A percentile compares a stretch with the other conserved stretches of the same genome.
These are phyloP conservation scores for Eubucco bourcierii DNA, from an alignment of 2,113 vertebrate genomes.

Conservation along the genomic window DNA sequence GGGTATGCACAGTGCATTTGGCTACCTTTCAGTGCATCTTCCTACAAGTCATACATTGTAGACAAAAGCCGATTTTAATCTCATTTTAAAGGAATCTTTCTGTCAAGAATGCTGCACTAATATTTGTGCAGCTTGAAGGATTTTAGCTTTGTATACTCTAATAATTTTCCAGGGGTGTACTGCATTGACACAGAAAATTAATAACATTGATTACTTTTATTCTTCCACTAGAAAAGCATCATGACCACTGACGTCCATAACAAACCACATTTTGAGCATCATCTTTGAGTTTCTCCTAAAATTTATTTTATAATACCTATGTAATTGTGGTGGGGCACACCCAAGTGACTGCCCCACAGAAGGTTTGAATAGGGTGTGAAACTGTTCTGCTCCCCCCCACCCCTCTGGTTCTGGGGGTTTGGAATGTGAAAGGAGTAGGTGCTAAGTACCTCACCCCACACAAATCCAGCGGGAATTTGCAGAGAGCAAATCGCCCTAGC, in stretches of 20 bases:
- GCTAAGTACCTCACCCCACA: too few relatives aligned
- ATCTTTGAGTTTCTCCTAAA: neutral
- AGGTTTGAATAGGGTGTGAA: too few relatives aligned
- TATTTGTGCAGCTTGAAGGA: neutral
- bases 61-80: neutral
- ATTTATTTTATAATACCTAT: neutral
- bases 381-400: too few relatives aligned
- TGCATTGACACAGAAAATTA: neutral
- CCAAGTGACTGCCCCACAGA: too few relatives aligned
- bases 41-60: neutral
- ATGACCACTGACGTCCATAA: neutral
- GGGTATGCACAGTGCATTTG: neutral
- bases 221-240: neutral
- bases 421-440: too few relatives aligned
- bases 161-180: neutral
- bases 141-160: neutral
- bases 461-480: too few relatives aligned
- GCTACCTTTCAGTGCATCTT: neutral
- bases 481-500: too few relatives aligned
- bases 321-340: too few relatives aligned
- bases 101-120: neutral
- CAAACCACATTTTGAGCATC: neutral
- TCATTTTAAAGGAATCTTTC: neutral
- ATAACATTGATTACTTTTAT: neutral
- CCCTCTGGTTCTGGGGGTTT: too few relatives aligned